These are phyloP conservation scores for Melitaea athalia DNA, from an alignment of 2,888 invertebrate genomes.

Conservation along the genomic window DNA sequence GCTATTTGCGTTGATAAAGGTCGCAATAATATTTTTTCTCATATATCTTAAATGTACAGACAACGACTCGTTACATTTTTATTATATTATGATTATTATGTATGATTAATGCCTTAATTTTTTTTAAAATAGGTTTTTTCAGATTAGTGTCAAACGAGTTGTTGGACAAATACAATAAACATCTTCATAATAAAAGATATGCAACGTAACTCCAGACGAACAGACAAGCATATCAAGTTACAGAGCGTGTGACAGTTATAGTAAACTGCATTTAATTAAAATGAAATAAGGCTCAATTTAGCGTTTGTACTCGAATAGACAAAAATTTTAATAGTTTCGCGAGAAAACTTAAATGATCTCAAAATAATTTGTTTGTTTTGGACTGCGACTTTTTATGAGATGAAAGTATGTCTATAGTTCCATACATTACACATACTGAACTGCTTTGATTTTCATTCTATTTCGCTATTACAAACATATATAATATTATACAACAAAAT, in stretches of 20 bases:
- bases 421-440: too few species aligned
- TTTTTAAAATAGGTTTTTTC: neutral
- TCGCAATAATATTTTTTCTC: too few species aligned
- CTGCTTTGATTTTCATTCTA: too few species aligned
- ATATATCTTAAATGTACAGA: too few species aligned
- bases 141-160: neutral
- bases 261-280: neutral
- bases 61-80: too few species aligned
- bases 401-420: neutral
- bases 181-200: conserved; percentile 4
- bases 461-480: too few species aligned
- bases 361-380: conserved; percentile 3
- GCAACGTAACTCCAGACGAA: conserved; percentile 11
- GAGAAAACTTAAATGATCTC: neutral
- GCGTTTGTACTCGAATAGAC: neutral
- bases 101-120: too few species aligned
- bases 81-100: too few species aligned
- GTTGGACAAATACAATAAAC: neutral
- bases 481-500: too few species aligned
- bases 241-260: conserved; percentile 3
- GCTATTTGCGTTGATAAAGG: too few species aligned
- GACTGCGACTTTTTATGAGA: neutral
- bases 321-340: neutral
- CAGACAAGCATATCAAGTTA: conserved; percentile 8
- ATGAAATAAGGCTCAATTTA: neutral